A percentile compares a stretch with the other conserved stretches of the same genome.
phyloP scores from a whole-genome alignment of 1,140 invertebrate genomes.

The Drosophila jambulina region DNA sequence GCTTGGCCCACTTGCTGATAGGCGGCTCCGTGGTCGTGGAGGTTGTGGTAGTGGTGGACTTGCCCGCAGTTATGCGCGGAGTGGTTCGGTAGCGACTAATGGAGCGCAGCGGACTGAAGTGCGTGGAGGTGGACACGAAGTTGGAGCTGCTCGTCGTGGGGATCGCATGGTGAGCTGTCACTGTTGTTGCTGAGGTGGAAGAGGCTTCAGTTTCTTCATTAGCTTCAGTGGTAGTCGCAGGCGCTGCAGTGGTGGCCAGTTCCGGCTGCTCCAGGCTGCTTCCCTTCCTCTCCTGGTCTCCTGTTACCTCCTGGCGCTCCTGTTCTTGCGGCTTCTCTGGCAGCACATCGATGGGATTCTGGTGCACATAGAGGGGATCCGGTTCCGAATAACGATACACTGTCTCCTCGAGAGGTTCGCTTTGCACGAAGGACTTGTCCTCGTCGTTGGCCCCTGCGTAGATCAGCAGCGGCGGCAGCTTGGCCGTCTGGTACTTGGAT shows the following conservation, averaged over 20 bases:
- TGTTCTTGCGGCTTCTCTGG: constrained; percentile 31
- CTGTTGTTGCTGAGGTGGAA: neutral
- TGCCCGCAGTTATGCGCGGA: constrained; percentile 69
- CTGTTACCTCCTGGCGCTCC: constrained; percentile 2
- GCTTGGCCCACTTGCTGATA: constrained; percentile 73
- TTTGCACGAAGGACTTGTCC: constrained; percentile 72
- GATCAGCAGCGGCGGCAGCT: constrained; percentile 69
- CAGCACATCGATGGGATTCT: constrained; percentile 59
- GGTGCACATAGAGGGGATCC: constrained; percentile 82
- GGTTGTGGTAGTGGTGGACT: constrained; percentile 59
- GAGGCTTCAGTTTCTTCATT: neutral
- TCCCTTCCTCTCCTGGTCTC: constrained; percentile 10
- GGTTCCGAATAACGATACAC: constrained; percentile 81
- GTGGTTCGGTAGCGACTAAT: constrained; percentile 68
- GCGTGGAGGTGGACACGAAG: constrained; percentile 70
- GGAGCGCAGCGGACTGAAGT: constrained; percentile 57
- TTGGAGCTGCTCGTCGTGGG: constrained; percentile 37
- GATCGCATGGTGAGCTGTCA: neutral
- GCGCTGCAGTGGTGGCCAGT: constrained; percentile 23
- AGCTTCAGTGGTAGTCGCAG: neutral
- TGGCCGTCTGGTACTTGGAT: constrained; percentile 43
- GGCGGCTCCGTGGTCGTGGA: constrained; percentile 58
- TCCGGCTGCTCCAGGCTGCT: constrained; percentile 54
- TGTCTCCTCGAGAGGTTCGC: constrained; percentile 73
- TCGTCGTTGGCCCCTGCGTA: constrained; percentile 59